phyloP scores from a whole-genome alignment of 2,113 vertebrate genomes.

The Scartelaos histophorus region DNA sequence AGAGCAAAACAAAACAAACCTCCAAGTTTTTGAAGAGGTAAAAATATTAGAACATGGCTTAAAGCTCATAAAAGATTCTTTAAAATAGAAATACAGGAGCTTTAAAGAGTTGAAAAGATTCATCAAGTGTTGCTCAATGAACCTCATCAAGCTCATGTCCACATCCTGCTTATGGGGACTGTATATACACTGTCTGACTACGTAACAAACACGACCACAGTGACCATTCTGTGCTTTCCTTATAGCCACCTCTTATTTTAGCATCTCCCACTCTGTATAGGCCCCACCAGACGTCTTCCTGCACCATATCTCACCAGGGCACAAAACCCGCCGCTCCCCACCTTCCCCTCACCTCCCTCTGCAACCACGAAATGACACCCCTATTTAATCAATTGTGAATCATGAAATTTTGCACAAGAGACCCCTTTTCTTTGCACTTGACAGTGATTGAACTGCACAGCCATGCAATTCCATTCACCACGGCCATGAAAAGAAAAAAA shows the following conservation, averaged over 20 bases:
- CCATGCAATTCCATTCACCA: conserved; percentile 76
- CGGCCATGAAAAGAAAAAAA: conserved; percentile 66
- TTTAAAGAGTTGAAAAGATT: background rate
- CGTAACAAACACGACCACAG: conserved; percentile 51
- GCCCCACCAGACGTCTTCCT: conserved; percentile 57
- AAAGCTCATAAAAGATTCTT: no score
- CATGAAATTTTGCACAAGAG: conserved; percentile 77
- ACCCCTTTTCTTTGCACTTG: conserved; percentile 72
- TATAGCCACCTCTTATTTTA: conserved; percentile 41
- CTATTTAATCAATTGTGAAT: conserved; percentile 78
- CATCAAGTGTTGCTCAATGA: background rate
- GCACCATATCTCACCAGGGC: conserved; percentile 67
- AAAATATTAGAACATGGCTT: no score
- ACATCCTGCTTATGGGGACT: background rate
- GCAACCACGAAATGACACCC: conserved; percentile 75
- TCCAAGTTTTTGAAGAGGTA: no score
- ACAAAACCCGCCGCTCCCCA: conserved; percentile 43
- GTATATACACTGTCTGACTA: conserved; percentile 27
- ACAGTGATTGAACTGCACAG: conserved; percentile 80
- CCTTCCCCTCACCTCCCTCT: conserved; percentile 57
- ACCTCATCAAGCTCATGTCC: background rate
- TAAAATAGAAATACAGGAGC: no score
- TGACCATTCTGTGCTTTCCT: conserved; percentile 30
- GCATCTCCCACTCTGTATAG: conserved; percentile 57
- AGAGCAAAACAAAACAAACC: no score